Conservation (phyloP, 1,140 invertebrate genomes). For the Batillaria attramentaria region DNA sequence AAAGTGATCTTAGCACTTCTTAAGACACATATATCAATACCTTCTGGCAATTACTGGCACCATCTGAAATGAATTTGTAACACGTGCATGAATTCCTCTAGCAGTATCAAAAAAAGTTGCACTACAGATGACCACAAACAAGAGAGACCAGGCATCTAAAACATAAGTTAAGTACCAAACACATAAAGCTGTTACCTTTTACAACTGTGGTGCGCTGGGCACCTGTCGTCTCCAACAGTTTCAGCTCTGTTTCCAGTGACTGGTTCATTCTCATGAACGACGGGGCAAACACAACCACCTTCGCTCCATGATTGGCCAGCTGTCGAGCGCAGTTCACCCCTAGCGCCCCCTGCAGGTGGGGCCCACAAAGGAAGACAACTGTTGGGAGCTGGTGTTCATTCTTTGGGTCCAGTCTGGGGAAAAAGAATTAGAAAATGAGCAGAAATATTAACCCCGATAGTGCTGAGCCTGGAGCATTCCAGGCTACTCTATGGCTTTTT, state of each 20-base stretch:
- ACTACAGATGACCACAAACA: not conserved
- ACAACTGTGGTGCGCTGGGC: slow-evolving; percentile 72
- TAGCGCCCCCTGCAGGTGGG: slow-evolving; percentile 82
- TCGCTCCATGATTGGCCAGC: slow-evolving; percentile 86
- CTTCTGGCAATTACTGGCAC: not conserved
- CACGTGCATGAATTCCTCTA: no score
- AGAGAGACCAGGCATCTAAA: no score
- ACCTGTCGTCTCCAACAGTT: slow-evolving; percentile 78
- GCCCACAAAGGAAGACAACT: slow-evolving; percentile 83
- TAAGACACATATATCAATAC: no score
- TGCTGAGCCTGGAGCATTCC: not conserved
- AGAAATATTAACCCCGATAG: not conserved
- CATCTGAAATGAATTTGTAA: no score
- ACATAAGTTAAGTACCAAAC: no score
- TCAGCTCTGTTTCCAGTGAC: slow-evolving; percentile 75
- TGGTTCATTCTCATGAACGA: slow-evolving; percentile 66
- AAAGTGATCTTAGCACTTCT: no score
- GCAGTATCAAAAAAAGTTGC: not conserved
- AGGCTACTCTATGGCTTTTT: no score
- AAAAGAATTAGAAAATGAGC: not conserved
- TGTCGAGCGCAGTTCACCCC: slow-evolving; percentile 81
- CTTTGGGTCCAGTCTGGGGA: slow-evolving; percentile 79
- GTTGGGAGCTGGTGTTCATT: slow-evolving; percentile 87
- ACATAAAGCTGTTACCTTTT: no score
- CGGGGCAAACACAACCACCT: slow-evolving; percentile 80